phyloP scores from a whole-genome alignment of 2,888 invertebrate genomes.

The Synergus itoensis region DNA sequence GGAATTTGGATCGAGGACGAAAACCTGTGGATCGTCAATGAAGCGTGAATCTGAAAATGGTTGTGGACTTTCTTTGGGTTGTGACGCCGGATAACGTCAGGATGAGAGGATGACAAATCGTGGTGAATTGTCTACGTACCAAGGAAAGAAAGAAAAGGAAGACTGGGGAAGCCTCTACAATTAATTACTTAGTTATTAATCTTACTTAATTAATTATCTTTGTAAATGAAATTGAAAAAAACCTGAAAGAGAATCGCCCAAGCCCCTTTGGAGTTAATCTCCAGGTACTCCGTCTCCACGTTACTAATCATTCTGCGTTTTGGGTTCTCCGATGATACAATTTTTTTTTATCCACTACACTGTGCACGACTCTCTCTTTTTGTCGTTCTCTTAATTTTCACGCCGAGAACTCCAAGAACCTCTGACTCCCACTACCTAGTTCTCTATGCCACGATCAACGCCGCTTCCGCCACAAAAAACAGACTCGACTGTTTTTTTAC shows the following conservation, averaged over 20 bases:
- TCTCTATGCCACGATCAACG: conserved; percentile 1
- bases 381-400: conserved; percentile 3
- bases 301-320: conserved; percentile 73
- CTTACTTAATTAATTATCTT: neutral
- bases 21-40: conserved; percentile 14
- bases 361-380: conserved; percentile 29
- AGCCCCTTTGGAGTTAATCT: conserved; percentile 84
- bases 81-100: conserved; percentile 25
- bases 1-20: conserved; percentile 21
- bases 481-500: neutral
- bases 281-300: conserved; percentile 87
- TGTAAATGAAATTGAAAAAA: conserved; percentile 53
- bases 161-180: neutral
- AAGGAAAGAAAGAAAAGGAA: conserved; percentile 20
- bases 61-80: conserved; percentile 12
- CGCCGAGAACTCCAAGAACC: neutral
- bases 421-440: neutral
- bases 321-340: conserved; percentile 25
- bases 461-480: conserved; percentile 1
- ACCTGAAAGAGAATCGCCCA: conserved; percentile 89
- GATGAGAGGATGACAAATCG: conserved; percentile 35
- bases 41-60: conserved; percentile 15
- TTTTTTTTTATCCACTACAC: conserved; percentile 16
- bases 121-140: conserved; percentile 1
- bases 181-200: neutral